These are phyloP conservation scores for Ametastegia equiseti DNA, from an alignment of 2,888 invertebrate genomes.

Conservation along the genomic window DNA sequence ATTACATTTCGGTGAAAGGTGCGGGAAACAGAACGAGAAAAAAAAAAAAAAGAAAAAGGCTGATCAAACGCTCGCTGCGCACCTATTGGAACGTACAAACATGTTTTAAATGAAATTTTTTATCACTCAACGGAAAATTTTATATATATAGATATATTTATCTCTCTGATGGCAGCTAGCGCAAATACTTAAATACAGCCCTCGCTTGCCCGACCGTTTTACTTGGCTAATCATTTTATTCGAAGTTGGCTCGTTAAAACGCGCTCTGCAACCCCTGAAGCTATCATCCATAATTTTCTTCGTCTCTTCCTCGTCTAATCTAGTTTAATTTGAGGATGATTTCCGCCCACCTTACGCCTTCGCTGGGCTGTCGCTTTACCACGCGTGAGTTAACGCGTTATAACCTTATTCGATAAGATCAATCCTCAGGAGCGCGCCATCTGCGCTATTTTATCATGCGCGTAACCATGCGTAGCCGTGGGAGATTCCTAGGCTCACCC, in stretches of 20 bases:
- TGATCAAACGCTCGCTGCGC: too few species aligned
- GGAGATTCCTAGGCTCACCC: slow-evolving; percentile 23
- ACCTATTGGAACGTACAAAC: too few species aligned
- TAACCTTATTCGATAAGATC: slow-evolving; percentile 39
- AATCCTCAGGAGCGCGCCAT: slow-evolving; percentile 38
- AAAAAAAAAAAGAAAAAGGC: too few species aligned
- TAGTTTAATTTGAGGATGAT: slow-evolving; percentile 16
- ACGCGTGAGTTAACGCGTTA: slow-evolving; percentile 30
- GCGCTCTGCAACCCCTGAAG: not conserved
- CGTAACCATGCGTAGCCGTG: slow-evolving; percentile 44
- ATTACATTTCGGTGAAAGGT: not conserved
- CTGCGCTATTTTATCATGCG: slow-evolving; percentile 25
- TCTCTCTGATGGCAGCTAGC: not conserved
- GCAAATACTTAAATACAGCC: not conserved
- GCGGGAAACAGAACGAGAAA: too few species aligned
- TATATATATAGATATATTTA: not conserved
- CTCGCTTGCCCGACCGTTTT: too few species aligned
- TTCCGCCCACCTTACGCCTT: not conserved
- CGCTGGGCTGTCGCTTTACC: not conserved
- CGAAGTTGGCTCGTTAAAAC: not conserved
- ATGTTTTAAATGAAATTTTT: not conserved
- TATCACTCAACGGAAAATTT: too few species aligned
- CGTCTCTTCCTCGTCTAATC: slow-evolving; percentile 19
- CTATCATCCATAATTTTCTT: slow-evolving; percentile 26
- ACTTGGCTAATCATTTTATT: slow-evolving; percentile 3